Conservation (phyloP, 2,113 vertebrate species). For the Delphinus delphis region DNA sequence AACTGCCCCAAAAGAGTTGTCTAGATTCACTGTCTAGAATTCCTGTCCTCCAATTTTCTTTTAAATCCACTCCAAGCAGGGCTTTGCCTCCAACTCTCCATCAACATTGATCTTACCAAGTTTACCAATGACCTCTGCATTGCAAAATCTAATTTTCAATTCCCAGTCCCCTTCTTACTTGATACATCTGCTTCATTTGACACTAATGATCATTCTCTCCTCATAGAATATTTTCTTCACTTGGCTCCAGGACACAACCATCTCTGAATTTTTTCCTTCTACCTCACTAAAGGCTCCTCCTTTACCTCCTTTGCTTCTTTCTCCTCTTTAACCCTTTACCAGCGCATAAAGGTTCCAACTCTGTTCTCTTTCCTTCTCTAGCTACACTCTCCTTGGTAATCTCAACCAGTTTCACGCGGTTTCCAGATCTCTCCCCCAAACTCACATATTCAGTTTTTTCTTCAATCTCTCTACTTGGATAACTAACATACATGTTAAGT, state of each 20-base stretch:
- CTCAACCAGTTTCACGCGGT: not conserved
- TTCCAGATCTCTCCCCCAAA: not conserved
- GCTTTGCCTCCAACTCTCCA: not conserved
- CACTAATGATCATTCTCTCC: not conserved
- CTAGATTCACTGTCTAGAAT: not conserved
- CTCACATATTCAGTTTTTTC: not conserved
- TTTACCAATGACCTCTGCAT: not conserved
- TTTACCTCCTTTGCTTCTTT: not conserved
- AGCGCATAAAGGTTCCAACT: not conserved
- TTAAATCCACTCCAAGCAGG: not conserved
- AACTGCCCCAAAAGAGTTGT: not conserved
- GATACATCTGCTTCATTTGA: not conserved
- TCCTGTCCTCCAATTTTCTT: not conserved
- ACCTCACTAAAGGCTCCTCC: not conserved
- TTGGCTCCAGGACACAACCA: not conserved
- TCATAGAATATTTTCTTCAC: not conserved
- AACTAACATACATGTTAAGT: not conserved
- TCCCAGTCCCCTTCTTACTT: not conserved
- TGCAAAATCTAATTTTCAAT: not conserved
- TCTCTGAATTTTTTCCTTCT: not conserved
- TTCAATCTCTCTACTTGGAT: not conserved
- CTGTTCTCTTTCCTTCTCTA: not conserved
- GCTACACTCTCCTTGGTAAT: not conserved
- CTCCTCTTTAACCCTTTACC: not conserved
- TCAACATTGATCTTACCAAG: not conserved